Base-by-base conservation (phyloP, 2,113 vertebrate species). In the Clinocottus analis region DNA sequence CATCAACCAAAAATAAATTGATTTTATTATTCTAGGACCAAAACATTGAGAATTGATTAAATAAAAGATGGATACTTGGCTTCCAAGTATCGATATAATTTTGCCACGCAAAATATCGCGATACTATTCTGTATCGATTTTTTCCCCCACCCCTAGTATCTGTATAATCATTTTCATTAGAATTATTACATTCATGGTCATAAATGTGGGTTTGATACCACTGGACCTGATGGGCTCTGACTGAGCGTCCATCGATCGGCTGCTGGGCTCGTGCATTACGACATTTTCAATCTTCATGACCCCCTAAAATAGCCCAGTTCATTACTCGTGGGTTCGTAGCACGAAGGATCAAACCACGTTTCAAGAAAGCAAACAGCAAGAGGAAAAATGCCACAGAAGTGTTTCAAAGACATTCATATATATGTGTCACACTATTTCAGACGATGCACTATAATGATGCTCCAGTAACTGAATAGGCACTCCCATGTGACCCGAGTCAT, bases 401-500 rank as follows among this genome's bases (percentile, higher is more conserved):
- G 58, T 85, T 82, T 85, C 58, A 72, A 82, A 72, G 72, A 61
- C 72, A 41, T 33, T 33, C 12, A 6, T 51, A 47, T 66, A 47
- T 66, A 70, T 80, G 70, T 77, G 66, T 69, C 72, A 70, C 56
- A 45, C 65, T 71, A 41, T 87, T 80, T 76, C 70, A 80, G 49
- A 60, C 76, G 29, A 35, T 69, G 76, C 72, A 47, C 58, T 51
- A 55, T 33, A 88, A 85, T 86, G 73, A 88, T 88, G 79, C 65
- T 80, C 85, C 77, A 76, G 59, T 83, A 27, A 58, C 61, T 59
- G 53, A 82, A 58, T 58, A 61, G 70, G 45, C 72, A 37, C 33
- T 53, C 17, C 49, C 65, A 29, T 82, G 25, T 72, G 72, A 80
- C 72, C 72, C 53, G 67, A 82, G 21, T 69, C 75, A 80, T 88